These are phyloP conservation scores for Mastacembelus armatus DNA, from an alignment of 2,797 vertebrate species.

Conservation along the genomic window DNA sequence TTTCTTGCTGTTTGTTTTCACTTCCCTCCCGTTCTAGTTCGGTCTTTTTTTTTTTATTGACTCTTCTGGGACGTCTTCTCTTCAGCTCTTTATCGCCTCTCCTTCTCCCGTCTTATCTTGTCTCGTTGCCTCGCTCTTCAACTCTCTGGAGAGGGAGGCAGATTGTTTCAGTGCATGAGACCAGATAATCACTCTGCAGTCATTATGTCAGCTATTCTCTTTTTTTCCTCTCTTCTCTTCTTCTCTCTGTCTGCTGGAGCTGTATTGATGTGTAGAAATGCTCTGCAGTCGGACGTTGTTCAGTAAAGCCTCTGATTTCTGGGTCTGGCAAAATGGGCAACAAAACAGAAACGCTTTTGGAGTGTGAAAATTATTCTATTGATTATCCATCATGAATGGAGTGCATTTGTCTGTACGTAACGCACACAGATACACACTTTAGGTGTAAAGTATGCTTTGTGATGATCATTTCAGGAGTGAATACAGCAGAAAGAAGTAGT, in stretches of 20 bases:
- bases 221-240: constrained; percentile 3
- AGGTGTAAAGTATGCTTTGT: background rate
- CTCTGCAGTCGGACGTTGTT: constrained; percentile 39
- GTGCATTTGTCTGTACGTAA: constrained; percentile 24
- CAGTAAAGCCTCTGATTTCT: constrained; percentile 32
- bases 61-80: constrained; percentile 67
- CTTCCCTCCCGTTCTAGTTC: constrained; percentile 35
- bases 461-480: constrained; percentile 9
- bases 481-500: constrained; percentile 4
- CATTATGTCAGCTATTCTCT: constrained; percentile 65
- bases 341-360: constrained; percentile 16
- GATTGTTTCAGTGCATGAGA: constrained; percentile 77
- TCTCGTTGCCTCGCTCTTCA: constrained; percentile 67
- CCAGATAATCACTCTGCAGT: constrained; percentile 76
- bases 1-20: constrained; percentile 61
- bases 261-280: constrained; percentile 62
- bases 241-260: constrained; percentile 46
- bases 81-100: constrained; percentile 69
- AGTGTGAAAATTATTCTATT: constrained; percentile 43
- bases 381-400: constrained; percentile 13
- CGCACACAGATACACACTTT: background rate
- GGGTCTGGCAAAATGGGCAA: constrained; percentile 16
- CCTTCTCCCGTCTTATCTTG: constrained; percentile 68
- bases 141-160: constrained; percentile 67
- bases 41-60: constrained; percentile 59